phyloP scores from a whole-genome alignment of 35 echinoderm and acorn worm species.

The Apostichopus californicus region DNA sequence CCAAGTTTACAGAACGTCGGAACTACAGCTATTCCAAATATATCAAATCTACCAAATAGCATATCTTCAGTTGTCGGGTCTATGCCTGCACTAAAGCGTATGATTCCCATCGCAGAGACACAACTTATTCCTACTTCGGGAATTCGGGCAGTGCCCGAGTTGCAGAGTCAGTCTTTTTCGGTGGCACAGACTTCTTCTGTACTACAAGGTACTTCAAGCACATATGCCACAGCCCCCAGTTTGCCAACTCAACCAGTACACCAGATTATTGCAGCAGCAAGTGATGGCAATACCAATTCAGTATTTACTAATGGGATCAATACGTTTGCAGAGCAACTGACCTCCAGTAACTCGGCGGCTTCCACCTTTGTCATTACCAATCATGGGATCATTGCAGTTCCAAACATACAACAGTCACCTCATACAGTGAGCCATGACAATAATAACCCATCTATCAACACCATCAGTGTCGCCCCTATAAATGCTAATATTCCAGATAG shows the following conservation, averaged over 20 bases:
- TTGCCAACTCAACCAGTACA: background rate
- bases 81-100: background rate
- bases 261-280: background rate
- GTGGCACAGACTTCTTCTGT: background rate
- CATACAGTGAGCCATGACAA: background rate
- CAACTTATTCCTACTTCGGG: background rate
- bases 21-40: too few species aligned
- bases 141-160: too few species aligned
- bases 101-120: background rate
- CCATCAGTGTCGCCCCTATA: background rate
- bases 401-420: conserved; percentile 20
- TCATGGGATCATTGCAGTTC: conserved; percentile 30
- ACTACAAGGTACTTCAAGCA: background rate
- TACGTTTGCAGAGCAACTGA: conserved; percentile 12
- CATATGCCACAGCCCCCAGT: too few species aligned
- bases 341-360: background rate
- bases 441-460: background rate
- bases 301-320: background rate
- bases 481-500: background rate
- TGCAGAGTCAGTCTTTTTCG: too few species aligned
- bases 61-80: background rate
- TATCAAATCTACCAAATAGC: background rate
- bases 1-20: background rate
- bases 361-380: conserved; percentile 33
- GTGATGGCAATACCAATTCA: background rate